Conservation (phyloP, 2,888 invertebrate genomes). For the Vandiemenella viatica region DNA sequence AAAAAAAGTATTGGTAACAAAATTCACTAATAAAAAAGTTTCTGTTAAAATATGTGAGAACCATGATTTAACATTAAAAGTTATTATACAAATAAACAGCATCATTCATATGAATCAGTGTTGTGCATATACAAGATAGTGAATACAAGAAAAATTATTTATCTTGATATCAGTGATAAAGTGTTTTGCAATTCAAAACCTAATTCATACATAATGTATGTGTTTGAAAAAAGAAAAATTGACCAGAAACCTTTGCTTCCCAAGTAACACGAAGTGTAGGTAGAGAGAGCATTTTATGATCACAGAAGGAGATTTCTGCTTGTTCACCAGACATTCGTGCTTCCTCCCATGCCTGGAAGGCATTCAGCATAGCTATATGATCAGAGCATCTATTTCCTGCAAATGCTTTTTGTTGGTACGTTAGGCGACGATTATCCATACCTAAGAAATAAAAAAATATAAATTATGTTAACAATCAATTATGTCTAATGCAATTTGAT, state of each 20-base stretch:
- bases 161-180: no score
- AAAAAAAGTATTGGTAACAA: no score
- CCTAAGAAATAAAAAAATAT: slow-evolving; percentile 16
- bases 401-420: slow-evolving; percentile 70
- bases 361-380: slow-evolving; percentile 88
- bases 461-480: not conserved
- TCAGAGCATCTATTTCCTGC: slow-evolving; percentile 82
- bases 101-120: not conserved
- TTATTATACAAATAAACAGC: no score
- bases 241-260: slow-evolving; percentile 78
- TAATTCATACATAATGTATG: not conserved
- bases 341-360: slow-evolving; percentile 56
- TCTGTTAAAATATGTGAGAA: no score
- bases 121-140: not conserved
- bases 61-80: no score
- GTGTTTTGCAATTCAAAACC: no score
- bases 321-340: slow-evolving; percentile 34
- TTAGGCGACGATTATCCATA: slow-evolving; percentile 46
- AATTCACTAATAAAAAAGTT: no score
- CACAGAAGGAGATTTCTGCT: slow-evolving; percentile 74
- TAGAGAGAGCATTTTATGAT: slow-evolving; percentile 75
- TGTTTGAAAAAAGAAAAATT: not conserved
- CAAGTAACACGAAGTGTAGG: slow-evolving; percentile 81
- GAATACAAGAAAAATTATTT: no score
- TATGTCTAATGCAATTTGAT: not conserved